These are phyloP conservation scores for Phortica variegata DNA, from an alignment of 1,140 invertebrate species.

Conservation along the genomic window DNA sequence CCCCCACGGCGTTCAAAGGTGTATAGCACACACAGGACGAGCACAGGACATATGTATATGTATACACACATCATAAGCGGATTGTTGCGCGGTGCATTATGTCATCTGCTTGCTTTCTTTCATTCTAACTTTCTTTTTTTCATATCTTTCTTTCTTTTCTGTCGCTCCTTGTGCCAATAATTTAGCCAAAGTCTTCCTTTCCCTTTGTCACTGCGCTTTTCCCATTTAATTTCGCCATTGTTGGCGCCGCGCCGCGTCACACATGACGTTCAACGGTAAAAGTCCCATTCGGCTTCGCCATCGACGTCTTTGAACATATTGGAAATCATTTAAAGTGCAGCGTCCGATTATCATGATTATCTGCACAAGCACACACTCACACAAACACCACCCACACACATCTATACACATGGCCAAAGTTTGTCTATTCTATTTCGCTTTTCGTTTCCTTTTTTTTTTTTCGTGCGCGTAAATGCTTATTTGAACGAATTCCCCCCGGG, in stretches of 20 bases:
- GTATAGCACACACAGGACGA: too few species aligned
- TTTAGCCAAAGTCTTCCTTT: too few species aligned
- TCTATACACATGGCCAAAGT: too few species aligned
- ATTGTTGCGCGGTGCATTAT: slow-evolving; percentile 23
- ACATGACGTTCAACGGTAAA: slow-evolving; percentile 2
- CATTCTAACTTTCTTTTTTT: too few species aligned
- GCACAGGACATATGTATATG: too few species aligned
- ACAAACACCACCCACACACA: slow-evolving; percentile 22
- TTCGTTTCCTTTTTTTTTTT: too few species aligned
- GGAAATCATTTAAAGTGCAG: slow-evolving; percentile 52
- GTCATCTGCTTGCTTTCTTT: not conserved
- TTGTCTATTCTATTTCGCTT: too few species aligned
- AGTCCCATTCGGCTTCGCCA: slow-evolving; percentile 9
- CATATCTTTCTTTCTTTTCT: too few species aligned
- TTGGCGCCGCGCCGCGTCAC: too few species aligned
- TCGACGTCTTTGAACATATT: slow-evolving; percentile 26
- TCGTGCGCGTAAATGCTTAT: not conserved
- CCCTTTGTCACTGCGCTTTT: slow-evolving; percentile 17
- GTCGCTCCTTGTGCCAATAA: too few species aligned
- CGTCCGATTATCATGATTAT: slow-evolving; percentile 51
- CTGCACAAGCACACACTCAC: slow-evolving; percentile 18
- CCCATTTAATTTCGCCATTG: slow-evolving; percentile 37
- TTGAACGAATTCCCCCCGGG: slow-evolving; percentile 37
- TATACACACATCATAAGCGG: slow-evolving; percentile 39
- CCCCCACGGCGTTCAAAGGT: too few species aligned